These are phyloP conservation scores for Synergus itoensis DNA, from an alignment of 2,888 invertebrate species.

Conservation along the genomic window DNA sequence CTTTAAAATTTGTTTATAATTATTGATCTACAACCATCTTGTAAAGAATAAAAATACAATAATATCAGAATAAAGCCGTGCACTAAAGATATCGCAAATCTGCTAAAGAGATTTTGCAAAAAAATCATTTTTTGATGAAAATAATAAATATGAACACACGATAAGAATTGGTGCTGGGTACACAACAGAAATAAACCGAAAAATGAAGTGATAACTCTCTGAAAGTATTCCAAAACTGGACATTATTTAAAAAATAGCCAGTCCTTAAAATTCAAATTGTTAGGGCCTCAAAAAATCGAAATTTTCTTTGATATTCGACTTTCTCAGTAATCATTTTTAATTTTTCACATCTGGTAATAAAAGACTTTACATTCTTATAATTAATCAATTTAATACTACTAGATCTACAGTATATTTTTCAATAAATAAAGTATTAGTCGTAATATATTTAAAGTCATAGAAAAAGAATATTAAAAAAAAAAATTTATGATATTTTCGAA, in stretches of 20 bases:
- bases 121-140: not conserved
- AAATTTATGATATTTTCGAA: not conserved
- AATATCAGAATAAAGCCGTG: conserved; percentile 40
- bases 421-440: not conserved
- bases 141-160: conserved; percentile 27
- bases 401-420: not conserved
- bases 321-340: not conserved
- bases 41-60: conserved; percentile 47
- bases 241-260: not conserved
- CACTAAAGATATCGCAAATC: conserved; percentile 16
- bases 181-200: conserved; percentile 49
- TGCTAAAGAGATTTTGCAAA: conserved; percentile 9
- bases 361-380: not conserved
- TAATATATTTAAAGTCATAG: not conserved
- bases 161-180: conserved; percentile 32
- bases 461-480: not conserved
- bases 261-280: not conserved
- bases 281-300: not conserved
- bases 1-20: not conserved
- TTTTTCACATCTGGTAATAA: not conserved
- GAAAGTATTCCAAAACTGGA: conserved; percentile 11
- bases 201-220: conserved; percentile 6
- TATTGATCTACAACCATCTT: not conserved
- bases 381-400: not conserved
- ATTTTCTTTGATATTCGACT: conserved; percentile 38